Percentiles rank a stretch among this genome's conserved stretches.
These are phyloP conservation scores for Kryptopterus vitreolus DNA, from an alignment of 2,797 vertebrate species.

Conservation along the genomic window DNA sequence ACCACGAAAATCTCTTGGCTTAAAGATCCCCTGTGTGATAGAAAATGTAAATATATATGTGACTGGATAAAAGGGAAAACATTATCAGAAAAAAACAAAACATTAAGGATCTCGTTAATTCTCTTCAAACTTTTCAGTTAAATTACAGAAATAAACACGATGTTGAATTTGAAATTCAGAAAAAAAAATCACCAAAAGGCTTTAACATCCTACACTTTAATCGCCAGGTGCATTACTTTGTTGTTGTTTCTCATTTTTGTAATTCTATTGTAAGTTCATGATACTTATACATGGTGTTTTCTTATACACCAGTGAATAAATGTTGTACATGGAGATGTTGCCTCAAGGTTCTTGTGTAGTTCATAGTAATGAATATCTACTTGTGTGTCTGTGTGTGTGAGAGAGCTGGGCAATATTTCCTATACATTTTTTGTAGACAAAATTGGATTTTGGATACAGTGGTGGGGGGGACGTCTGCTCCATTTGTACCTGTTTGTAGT, in stretches of 20 bases:
- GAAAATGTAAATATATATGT: background rate
- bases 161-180: too few relatives aligned
- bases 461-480: too few relatives aligned
- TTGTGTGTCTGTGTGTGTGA: background rate
- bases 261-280: background rate
- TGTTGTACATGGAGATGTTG: background rate
- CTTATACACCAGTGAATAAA: background rate
- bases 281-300: background rate
- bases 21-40: constrained; percentile 26
- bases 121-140: too few relatives aligned
- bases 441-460: too few relatives aligned
- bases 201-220: background rate
- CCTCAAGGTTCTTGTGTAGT: background rate
- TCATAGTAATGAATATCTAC: too few relatives aligned
- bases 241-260: background rate
- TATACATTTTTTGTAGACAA: too few relatives aligned
- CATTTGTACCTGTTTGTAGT: too few relatives aligned
- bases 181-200: too few relatives aligned
- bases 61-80: constrained; percentile 56
- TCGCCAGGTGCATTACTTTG: background rate
- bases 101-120: too few relatives aligned
- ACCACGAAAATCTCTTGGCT: constrained; percentile 27
- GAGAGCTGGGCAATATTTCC: too few relatives aligned
- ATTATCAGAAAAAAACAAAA: background rate
- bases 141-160: too few relatives aligned